A percentile compares a stretch with the other conserved stretches of the same genome.
These are phyloP conservation scores for Schizotus pectinicornis DNA, from an alignment of 2,888 invertebrate species.

Conservation along the genomic window DNA sequence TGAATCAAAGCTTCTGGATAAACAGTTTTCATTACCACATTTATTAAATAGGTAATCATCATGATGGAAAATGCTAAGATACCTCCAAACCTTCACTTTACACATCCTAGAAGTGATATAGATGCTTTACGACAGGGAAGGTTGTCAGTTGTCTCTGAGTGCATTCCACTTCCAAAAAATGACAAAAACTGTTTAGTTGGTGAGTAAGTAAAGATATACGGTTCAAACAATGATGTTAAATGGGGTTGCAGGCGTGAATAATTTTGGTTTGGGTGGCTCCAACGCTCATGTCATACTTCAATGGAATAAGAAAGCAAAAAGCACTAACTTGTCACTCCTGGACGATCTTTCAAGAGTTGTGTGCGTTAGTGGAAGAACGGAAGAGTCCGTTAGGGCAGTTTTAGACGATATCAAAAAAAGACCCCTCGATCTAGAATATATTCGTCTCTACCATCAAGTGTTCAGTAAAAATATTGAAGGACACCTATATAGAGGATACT, in stretches of 20 bases:
- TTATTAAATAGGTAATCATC: constrained; percentile 55
- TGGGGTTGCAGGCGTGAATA: constrained; percentile 66
- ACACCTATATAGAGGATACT: constrained; percentile 13
- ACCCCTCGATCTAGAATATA: constrained; percentile 30
- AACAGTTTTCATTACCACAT: no score
- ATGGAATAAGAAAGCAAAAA: constrained; percentile 54
- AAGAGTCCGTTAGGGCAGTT: constrained; percentile 69
- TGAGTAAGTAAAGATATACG: no score
- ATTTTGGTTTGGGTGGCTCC: constrained; percentile 71
- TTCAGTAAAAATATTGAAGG: constrained; percentile 19
- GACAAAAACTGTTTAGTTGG: constrained; percentile 52
- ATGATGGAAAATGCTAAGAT: constrained; percentile 59
- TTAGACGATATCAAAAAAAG: constrained; percentile 67
- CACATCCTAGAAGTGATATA: constrained; percentile 53
- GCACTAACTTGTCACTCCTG: constrained; percentile 8
- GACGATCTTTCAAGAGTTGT: constrained; percentile 55
- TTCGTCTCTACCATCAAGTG: constrained; percentile 35
- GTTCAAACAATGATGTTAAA: no score
- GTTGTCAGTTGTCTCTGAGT: constrained; percentile 60
- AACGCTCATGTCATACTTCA: constrained; percentile 61
- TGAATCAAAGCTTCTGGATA: no score
- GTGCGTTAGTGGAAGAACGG: constrained; percentile 41
- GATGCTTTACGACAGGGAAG: constrained; percentile 16
- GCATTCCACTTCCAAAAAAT: constrained; percentile 53
- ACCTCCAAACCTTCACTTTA: constrained; percentile 65